Percentiles rank a stretch among this genome's conserved stretches.
phyloP scores from a whole-genome alignment of 2,888 invertebrate genomes.

The Stenichneumon culpator region DNA sequence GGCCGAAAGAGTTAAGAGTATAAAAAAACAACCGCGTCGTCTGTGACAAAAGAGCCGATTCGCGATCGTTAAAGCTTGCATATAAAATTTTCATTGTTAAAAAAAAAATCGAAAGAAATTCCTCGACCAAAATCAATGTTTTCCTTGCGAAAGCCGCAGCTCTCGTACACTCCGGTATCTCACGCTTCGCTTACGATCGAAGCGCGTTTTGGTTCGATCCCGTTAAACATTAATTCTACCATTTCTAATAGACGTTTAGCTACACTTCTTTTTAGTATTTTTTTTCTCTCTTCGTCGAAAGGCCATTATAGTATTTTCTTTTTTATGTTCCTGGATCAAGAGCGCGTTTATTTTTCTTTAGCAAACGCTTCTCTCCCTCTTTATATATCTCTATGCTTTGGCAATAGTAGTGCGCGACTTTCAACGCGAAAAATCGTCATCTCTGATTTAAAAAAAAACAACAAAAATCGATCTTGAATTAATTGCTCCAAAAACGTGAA shows the following conservation, averaged over 20 bases:
- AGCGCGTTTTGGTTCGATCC: constrained; percentile 61
- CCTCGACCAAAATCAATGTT: constrained; percentile 22
- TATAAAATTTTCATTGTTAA: constrained; percentile 56
- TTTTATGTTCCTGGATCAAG: constrained; percentile 42
- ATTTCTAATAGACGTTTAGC: constrained; percentile 51
- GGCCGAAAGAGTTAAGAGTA: constrained; percentile 43
- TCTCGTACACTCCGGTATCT: background rate
- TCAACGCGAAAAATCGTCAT: constrained; percentile 10
- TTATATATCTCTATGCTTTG: constrained; percentile 69
- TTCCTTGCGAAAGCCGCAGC: constrained; percentile 9
- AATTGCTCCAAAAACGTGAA: constrained; percentile 14
- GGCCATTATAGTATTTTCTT: constrained; percentile 56
- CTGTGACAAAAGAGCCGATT: constrained; percentile 34
- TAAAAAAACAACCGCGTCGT: constrained; percentile 60
- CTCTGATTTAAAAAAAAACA: constrained; percentile 1
- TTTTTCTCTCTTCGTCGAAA: constrained; percentile 53
- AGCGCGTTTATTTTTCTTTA: constrained; percentile 25
- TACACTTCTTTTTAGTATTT: constrained; percentile 34
- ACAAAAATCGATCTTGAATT: background rate
- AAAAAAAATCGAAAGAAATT: constrained; percentile 12
- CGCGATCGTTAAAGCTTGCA: constrained; percentile 57
- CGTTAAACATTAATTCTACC: constrained; percentile 53
- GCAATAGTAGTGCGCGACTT: constrained; percentile 68
- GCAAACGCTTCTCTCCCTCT: constrained; percentile 33
- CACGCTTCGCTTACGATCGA: constrained; percentile 11